These are phyloP conservation scores for Drosophila subpulchrella DNA, from an alignment of 1,140 invertebrate genomes.

Conservation along the genomic window DNA sequence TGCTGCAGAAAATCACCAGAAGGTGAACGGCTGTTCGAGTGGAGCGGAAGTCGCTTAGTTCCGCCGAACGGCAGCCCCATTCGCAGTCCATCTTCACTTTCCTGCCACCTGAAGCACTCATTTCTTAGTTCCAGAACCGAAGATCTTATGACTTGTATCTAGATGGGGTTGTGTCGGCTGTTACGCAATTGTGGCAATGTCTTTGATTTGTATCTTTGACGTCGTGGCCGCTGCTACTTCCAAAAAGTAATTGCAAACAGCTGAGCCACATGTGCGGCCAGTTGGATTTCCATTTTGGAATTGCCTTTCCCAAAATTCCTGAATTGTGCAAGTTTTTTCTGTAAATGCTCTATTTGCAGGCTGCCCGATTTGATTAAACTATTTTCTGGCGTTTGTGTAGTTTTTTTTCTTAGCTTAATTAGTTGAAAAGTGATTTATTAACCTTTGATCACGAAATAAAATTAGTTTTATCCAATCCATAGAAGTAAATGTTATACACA, in stretches of 20 bases:
- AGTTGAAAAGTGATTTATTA: neutral
- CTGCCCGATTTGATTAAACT: constrained; percentile 12
- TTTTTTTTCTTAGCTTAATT: neutral
- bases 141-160: constrained; percentile 11
- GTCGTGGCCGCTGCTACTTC: constrained; percentile 28
- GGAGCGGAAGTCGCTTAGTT: constrained; percentile 74
- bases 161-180: constrained; percentile 5
- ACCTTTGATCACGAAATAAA: neutral
- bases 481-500: too few species aligned
- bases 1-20: constrained; percentile 5
- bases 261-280: constrained; percentile 71
- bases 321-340: constrained; percentile 23
- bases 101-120: constrained; percentile 54
- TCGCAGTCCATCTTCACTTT: constrained; percentile 50
- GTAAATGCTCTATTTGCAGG: constrained; percentile 24
- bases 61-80: constrained; percentile 50
- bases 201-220: constrained; percentile 64
- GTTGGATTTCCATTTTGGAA: constrained; percentile 36
- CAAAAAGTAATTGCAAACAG: constrained; percentile 72
- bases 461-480: too few species aligned
- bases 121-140: constrained; percentile 21
- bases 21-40: constrained; percentile 24
- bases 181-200: constrained; percentile 70
- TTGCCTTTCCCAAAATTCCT: constrained; percentile 39
- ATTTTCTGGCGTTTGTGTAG: neutral